These are phyloP conservation scores for Herpetotheres cachinnans DNA, from an alignment of 2,113 vertebrate genomes.

Conservation along the genomic window DNA sequence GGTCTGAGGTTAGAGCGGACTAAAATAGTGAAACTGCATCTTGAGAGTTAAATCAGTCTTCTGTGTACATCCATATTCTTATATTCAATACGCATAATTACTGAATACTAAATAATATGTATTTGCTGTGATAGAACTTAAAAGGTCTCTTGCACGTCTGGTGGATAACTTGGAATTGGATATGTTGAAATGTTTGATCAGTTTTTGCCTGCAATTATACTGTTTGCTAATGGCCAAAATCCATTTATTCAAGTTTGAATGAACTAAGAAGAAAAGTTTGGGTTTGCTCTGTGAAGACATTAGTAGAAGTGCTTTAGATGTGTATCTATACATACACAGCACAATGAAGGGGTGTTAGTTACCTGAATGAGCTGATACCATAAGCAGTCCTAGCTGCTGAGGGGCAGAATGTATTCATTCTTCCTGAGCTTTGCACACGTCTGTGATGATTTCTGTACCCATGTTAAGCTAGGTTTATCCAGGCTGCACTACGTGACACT, in stretches of 20 bases:
- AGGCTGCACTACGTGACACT: neutral
- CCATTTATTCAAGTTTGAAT: neutral
- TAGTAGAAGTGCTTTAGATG: neutral
- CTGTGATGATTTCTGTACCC: neutral
- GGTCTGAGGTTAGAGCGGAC: neutral
- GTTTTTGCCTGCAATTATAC: neutral
- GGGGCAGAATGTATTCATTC: neutral
- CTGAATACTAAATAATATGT: neutral
- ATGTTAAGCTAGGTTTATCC: neutral
- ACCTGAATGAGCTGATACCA: neutral
- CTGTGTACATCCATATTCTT: neutral
- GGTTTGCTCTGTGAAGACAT: neutral
- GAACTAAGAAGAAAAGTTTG: neutral
- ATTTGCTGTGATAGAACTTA: neutral
- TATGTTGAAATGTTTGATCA: neutral
- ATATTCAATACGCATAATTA: neutral
- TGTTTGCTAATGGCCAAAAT: neutral
- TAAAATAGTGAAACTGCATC: neutral
- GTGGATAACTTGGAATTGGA: neutral
- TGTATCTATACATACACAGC: neutral
- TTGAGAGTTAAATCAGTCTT: neutral
- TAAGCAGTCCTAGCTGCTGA: neutral
- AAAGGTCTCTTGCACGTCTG: neutral
- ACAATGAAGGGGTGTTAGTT: neutral
- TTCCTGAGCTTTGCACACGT: neutral